These are phyloP conservation scores for Trichechus manatus DNA, from an alignment of 2,113 vertebrate species.

Conservation along the genomic window DNA sequence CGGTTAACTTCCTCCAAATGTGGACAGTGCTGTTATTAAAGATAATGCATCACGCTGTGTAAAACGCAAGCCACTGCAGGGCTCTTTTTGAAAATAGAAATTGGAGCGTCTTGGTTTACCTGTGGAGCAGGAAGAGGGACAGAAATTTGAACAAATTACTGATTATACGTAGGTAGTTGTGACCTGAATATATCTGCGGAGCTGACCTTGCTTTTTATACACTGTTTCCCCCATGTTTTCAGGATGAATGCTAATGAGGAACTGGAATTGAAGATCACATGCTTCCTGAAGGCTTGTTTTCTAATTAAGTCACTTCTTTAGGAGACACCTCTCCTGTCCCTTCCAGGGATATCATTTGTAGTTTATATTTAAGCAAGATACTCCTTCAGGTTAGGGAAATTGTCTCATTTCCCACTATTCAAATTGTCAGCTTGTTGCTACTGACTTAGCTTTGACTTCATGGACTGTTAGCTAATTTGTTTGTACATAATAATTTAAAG, in stretches of 20 bases:
- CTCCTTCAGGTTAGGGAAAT: not conserved
- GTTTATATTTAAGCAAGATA: not conserved
- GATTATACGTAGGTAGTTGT: not conserved
- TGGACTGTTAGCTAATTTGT: not conserved
- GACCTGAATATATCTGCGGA: not conserved
- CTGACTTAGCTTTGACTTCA: not conserved
- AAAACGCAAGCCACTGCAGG: conserved; percentile 65
- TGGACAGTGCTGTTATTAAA: conserved; percentile 69
- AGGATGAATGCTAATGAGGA: conserved; percentile 65
- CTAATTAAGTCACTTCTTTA: conserved; percentile 51
- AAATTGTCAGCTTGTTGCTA: not conserved
- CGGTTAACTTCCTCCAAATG: conserved; percentile 73
- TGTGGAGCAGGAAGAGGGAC: not conserved
- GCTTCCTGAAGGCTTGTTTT: conserved; percentile 44
- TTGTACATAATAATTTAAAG: conserved; percentile 12
- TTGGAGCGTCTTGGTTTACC: not conserved
- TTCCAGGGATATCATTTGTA: not conserved
- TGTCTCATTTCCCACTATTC: not conserved
- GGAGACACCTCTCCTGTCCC: not conserved
- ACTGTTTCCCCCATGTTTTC: not conserved
- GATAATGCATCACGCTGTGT: conserved; percentile 50
- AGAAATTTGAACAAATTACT: not conserved
- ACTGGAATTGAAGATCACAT: conserved; percentile 35
- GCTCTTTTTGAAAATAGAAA: conserved; percentile 37
- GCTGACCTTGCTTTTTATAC: not conserved